Conservation (phyloP, 2,888 invertebrate genomes). For the Mythimna loreyi region DNA sequence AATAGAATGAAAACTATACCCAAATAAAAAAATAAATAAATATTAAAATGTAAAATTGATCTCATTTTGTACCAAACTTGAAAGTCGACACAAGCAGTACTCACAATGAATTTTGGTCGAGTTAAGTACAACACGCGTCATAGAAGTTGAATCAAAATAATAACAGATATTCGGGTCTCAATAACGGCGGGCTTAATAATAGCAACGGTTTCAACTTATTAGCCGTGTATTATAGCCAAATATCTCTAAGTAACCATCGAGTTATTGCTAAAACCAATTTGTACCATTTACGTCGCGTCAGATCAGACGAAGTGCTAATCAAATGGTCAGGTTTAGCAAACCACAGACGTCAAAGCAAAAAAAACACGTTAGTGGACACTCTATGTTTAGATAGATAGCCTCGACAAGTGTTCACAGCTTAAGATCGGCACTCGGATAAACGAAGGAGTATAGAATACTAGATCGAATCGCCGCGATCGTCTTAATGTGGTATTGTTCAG, state of each 20-base stretch:
- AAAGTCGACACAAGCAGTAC: background rate
- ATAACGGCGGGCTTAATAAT: too few species aligned
- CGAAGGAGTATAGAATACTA: slow-evolving; percentile 11
- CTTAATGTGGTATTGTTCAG: slow-evolving; percentile 57
- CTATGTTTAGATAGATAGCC: slow-evolving; percentile 2
- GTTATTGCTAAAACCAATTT: slow-evolving; percentile 30
- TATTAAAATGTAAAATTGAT: too few species aligned
- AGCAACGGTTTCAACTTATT: too few species aligned
- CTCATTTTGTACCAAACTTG: background rate
- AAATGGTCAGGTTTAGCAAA: slow-evolving; percentile 30
- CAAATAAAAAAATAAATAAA: too few species aligned
- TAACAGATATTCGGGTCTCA: too few species aligned
- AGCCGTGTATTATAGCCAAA: background rate
- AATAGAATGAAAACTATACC: too few species aligned
- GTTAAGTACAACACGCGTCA: background rate
- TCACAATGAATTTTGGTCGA: background rate
- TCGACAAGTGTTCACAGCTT: slow-evolving; percentile 27
- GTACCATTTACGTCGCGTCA: slow-evolving; percentile 23
- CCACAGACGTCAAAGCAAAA: slow-evolving; percentile 15
- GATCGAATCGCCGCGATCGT: slow-evolving; percentile 34
- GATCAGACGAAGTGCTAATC: slow-evolving; percentile 48
- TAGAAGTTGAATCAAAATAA: too few species aligned
- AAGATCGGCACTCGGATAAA: slow-evolving; percentile 43
- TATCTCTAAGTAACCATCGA: slow-evolving; percentile 11
- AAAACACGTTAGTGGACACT: slow-evolving; percentile 10